Evolutionary conservation across 1,140 invertebrate species (phyloP).

Genomic region (Steinernema khuongi): DNA sequence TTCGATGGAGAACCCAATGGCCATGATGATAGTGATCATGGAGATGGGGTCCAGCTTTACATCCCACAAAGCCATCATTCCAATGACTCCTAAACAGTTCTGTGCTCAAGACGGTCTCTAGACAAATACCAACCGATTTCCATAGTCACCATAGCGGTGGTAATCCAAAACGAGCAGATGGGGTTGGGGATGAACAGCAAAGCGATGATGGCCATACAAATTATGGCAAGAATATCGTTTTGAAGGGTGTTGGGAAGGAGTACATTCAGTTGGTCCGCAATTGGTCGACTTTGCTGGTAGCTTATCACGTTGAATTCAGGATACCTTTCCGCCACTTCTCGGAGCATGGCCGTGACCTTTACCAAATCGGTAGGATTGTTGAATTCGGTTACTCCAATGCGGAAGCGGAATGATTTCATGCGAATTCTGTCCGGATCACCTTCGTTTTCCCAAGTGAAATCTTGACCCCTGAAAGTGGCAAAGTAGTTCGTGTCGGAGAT

Average conservation of each 20-base stretch:
- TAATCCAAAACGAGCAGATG: constrained; percentile 85
- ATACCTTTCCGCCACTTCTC: constrained; percentile 72
- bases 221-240: constrained; percentile 77
- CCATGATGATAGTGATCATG: constrained; percentile 61
- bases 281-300: constrained; percentile 88
- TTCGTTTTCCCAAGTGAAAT: constrained; percentile 51
- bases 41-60: constrained; percentile 64
- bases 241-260: constrained; percentile 85
- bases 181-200: constrained; percentile 91
- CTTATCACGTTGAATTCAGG: constrained; percentile 75
- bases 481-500: no score
- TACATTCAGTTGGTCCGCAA: constrained; percentile 88
- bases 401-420: constrained; percentile 53
- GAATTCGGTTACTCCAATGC: constrained; percentile 55
- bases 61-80: constrained; percentile 90
- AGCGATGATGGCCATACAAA: constrained; percentile 90
- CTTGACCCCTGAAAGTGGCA: constrained; percentile 47
- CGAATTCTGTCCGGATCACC: constrained; percentile 39
- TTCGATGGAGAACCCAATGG: constrained; percentile 62
- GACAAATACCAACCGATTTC: constrained; percentile 69
- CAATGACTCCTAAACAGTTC: constrained; percentile 69
- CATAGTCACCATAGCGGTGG: constrained; percentile 88
- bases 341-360: constrained; percentile 62
- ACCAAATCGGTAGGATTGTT: constrained; percentile 54
- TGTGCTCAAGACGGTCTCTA: neutral